Conservation (phyloP, 1,140 invertebrate genomes). For the Bombus consobrinus region DNA sequence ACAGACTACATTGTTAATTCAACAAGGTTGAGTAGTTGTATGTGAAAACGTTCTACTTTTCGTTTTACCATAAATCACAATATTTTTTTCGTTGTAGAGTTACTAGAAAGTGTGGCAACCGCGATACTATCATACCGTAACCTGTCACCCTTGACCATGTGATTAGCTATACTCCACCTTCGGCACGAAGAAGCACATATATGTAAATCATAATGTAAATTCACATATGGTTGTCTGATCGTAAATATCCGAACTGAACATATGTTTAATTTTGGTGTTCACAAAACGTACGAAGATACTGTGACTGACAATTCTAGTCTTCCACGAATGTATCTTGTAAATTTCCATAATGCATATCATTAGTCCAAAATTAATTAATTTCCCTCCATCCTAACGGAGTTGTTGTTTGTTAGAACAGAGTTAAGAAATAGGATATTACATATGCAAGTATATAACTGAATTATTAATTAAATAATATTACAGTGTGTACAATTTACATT, state of each 20-base stretch:
- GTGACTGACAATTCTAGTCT: background rate
- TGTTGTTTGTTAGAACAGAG: too few relatives aligned
- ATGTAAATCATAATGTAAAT: slow-evolving; percentile 59
- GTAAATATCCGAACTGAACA: background rate
- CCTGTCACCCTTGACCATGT: slow-evolving; percentile 53
- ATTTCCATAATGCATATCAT: background rate
- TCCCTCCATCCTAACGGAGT: too few relatives aligned
- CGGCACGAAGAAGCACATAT: background rate
- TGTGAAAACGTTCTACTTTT: background rate
- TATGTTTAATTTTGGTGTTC: slow-evolving; percentile 20
- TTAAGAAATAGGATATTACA: too few relatives aligned
- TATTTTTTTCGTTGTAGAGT: background rate
- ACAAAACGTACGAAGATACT: background rate
- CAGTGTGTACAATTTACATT: too few relatives aligned
- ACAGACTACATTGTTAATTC: background rate
- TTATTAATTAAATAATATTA: too few relatives aligned
- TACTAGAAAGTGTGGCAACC: slow-evolving; percentile 32
- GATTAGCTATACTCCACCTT: slow-evolving; percentile 28
- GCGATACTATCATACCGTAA: slow-evolving; percentile 27
- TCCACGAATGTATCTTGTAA: background rate
- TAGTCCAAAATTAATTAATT: too few relatives aligned
- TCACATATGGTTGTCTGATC: slow-evolving; percentile 5
- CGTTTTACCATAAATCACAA: slow-evolving; percentile 10
- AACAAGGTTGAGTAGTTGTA: background rate
- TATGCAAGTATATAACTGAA: too few relatives aligned